phyloP scores from a whole-genome alignment of 2,113 vertebrate species.

The Speoplatyrhinus poulsoni region DNA sequence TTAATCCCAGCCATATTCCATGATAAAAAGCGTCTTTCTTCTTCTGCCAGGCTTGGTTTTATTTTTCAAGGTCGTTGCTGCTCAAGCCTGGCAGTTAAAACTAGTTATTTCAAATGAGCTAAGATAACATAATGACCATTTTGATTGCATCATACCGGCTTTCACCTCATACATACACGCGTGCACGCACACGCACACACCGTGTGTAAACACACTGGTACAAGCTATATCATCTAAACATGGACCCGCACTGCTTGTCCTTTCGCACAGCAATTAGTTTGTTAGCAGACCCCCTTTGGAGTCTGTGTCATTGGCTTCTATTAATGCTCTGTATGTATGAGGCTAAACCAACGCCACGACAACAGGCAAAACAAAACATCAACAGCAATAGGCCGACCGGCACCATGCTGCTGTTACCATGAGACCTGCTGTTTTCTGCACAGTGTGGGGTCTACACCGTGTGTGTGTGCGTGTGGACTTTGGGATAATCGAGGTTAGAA shows the following conservation, averaged over 20 bases:
- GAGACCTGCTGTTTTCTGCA: conserved; percentile 48
- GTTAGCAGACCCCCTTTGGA: conserved; percentile 59
- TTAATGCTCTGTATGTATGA: conserved; percentile 57
- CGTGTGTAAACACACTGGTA: not conserved
- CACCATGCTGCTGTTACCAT: conserved; percentile 19
- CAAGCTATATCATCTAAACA: conserved; percentile 14
- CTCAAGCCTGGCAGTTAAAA: not conserved
- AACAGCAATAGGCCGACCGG: conserved; percentile 16
- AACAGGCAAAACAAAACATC: conserved; percentile 47
- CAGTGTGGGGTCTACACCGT: conserved; percentile 30
- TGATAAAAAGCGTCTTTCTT: not conserved
- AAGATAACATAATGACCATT: conserved; percentile 18
- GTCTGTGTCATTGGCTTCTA: conserved; percentile 56
- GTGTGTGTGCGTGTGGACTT: not conserved
- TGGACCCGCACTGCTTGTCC: conserved; percentile 34
- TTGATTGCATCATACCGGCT: not conserved
- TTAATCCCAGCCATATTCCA: conserved; percentile 8
- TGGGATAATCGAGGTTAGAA: conserved; percentile 21
- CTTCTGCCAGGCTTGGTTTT: not conserved
- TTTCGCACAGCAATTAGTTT: conserved; percentile 38
- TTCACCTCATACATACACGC: conserved; percentile 27
- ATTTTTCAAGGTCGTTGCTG: conserved; percentile 6
- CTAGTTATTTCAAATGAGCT: not conserved
- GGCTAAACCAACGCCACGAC: conserved; percentile 49
- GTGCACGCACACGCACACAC: conserved; percentile 2